A percentile compares a stretch with the other conserved stretches of the same genome.
phyloP scores from a whole-genome alignment of 2,888 invertebrate species.

The Melikaiella ostensackeni region DNA sequence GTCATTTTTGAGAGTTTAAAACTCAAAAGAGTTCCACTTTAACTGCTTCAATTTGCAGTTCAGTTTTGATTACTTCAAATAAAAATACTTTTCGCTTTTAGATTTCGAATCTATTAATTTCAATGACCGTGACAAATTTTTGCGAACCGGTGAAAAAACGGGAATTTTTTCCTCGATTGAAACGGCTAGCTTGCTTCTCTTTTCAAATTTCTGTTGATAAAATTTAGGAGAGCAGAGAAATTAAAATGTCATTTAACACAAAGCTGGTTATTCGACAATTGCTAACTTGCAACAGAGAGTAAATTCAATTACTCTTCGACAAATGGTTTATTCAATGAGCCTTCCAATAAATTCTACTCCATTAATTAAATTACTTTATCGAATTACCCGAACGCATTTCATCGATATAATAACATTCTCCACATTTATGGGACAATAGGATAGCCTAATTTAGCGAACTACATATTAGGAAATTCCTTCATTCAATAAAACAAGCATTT shows the following conservation, averaged over 20 bases:
- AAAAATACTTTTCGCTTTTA: too few relatives aligned
- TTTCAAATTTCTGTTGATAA: too few relatives aligned
- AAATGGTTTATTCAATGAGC: conserved; percentile 10
- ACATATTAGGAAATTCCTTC: not conserved
- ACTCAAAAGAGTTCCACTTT: too few relatives aligned
- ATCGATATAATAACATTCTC: not conserved
- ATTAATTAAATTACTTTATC: conserved; percentile 33
- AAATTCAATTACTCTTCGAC: conserved; percentile 15
- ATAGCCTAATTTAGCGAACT: not conserved
- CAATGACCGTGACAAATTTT: too few relatives aligned
- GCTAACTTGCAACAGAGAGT: conserved; percentile 8
- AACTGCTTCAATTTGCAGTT: too few relatives aligned
- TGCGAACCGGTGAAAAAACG: too few relatives aligned
- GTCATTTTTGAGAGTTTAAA: too few relatives aligned
- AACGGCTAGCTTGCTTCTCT: too few relatives aligned
- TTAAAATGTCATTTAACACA: not conserved
- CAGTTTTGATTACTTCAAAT: too few relatives aligned
- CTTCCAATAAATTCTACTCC: conserved; percentile 3
- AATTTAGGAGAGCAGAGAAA: too few relatives aligned
- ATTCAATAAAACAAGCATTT: not conserved
- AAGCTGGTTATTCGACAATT: not conserved
- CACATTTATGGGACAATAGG: conserved; percentile 10
- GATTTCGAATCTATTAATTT: too few relatives aligned
- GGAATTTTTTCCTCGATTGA: too few relatives aligned
- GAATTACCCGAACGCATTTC: conserved; percentile 3